phyloP scores from a whole-genome alignment of 2,888 invertebrate genomes.

The Lacanobia oleracea region DNA sequence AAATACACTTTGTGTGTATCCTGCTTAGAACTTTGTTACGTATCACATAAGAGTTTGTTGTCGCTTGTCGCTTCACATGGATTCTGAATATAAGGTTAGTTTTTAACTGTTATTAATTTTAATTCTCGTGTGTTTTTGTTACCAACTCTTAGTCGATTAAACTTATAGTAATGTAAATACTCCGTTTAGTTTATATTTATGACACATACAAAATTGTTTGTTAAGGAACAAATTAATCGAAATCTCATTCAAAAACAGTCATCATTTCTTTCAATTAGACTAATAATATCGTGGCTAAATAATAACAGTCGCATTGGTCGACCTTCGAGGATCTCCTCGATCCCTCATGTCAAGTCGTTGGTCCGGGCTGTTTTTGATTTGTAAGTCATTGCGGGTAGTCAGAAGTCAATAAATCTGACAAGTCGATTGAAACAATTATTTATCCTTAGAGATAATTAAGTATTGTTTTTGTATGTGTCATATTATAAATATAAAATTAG shows the following conservation, averaged over 20 bases:
- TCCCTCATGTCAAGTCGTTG: no score
- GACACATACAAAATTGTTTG: neutral
- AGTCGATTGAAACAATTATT: no score
- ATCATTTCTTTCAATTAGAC: no score
- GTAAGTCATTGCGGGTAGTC: no score
- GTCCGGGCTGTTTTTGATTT: no score
- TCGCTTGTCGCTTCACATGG: neutral
- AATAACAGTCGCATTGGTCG: no score
- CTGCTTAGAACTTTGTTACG: neutral
- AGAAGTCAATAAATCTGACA: no score
- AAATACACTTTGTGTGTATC: neutral
- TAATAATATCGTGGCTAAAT: no score
- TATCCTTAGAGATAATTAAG: no score
- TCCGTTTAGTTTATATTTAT: neutral
- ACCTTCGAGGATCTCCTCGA: no score
- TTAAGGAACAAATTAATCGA: no score
- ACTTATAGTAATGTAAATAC: neutral
- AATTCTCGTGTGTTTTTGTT: conserved; percentile 21
- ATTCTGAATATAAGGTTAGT: neutral
- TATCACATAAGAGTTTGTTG: neutral
- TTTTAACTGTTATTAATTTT: neutral
- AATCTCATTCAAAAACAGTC: no score
- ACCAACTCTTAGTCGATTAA: conserved; percentile 30
- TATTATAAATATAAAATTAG: neutral
- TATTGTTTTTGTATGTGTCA: neutral